phyloP scores from a whole-genome alignment of 2,797 vertebrate species.

The Podarcis lilfordi region DNA sequence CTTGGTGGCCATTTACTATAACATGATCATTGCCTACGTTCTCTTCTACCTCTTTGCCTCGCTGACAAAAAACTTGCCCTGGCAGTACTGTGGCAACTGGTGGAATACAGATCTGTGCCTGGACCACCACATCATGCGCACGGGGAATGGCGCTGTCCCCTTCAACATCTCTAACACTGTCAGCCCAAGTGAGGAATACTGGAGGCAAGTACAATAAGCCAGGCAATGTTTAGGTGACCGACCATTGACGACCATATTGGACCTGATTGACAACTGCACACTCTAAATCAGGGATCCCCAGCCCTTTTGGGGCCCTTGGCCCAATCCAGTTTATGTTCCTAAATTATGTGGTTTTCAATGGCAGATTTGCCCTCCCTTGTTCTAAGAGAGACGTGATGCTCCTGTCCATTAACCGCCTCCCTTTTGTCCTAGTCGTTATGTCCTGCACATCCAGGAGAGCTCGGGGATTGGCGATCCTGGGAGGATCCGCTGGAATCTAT shows the following conservation, averaged over 20 bases:
- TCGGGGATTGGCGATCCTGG: slow-evolving; percentile 80
- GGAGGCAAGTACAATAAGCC: slow-evolving; percentile 74
- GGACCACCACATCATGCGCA: slow-evolving; percentile 75
- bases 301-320: too few relatives aligned
- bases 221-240: not conserved
- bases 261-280: accelerated
- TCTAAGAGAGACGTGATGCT: not conserved
- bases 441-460: slow-evolving; percentile 84
- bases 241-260: not conserved
- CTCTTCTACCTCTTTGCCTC: slow-evolving; percentile 87
- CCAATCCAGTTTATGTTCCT: too few relatives aligned
- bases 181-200: slow-evolving; percentile 86
- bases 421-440: slow-evolving; percentile 77
- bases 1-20: slow-evolving; percentile 85
- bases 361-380: accelerated
- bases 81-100: slow-evolving; percentile 84
- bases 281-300: not conserved
- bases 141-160: slow-evolving; percentile 68
- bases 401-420: not conserved
- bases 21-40: slow-evolving; percentile 86
- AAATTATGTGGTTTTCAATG: not conserved
- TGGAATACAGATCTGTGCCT: slow-evolving; percentile 83
- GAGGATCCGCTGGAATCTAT: slow-evolving; percentile 82
- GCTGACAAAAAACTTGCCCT: slow-evolving; percentile 81
- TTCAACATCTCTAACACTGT: slow-evolving; percentile 80